phyloP scores from a whole-genome alignment of 2,888 invertebrate species.

The Drosophila sordidapex region DNA sequence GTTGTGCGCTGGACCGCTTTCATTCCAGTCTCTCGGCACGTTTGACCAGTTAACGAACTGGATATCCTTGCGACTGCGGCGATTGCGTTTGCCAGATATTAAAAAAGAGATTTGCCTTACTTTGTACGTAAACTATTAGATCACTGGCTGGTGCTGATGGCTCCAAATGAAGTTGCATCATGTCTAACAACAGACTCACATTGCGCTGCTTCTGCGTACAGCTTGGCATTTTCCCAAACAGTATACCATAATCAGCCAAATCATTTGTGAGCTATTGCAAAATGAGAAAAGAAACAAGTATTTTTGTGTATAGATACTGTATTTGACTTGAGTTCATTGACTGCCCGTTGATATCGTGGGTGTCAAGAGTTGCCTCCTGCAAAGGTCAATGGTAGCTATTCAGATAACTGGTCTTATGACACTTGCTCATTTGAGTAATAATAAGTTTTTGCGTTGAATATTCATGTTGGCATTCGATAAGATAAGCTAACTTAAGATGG shows the following conservation, averaged over 20 bases:
- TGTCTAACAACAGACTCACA: not conserved
- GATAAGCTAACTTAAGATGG: not conserved
- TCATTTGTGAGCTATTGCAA: not conserved
- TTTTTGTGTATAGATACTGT: not conserved
- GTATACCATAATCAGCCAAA: not conserved
- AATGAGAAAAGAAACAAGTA: not conserved
- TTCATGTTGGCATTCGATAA: not conserved
- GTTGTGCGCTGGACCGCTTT: slow-evolving; percentile 49
- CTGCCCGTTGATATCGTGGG: slow-evolving; percentile 25
- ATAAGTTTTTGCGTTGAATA: not conserved
- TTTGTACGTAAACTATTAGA: slow-evolving; percentile 16
- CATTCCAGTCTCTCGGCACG: slow-evolving; percentile 54
- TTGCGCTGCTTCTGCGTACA: not conserved
- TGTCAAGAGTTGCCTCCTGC: slow-evolving; percentile 20
- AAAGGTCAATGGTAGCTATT: slow-evolving; percentile 50
- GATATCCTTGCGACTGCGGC: slow-evolving; percentile 55
- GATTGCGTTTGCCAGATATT: slow-evolving; percentile 8
- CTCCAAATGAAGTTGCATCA: slow-evolving; percentile 40
- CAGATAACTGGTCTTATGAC: slow-evolving; percentile 39
- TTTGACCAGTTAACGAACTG: slow-evolving; percentile 57
- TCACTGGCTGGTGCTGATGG: slow-evolving; percentile 22
- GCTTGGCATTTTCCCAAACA: not conserved
- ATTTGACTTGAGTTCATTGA: slow-evolving; percentile 35
- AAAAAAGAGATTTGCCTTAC: slow-evolving; percentile 14
- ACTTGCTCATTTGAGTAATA: slow-evolving; percentile 8